Percentiles rank a stretch among this genome's conserved stretches.
Conservation (phyloP, 1,140 invertebrate genomes). For the Triops cancriformis region DNA sequence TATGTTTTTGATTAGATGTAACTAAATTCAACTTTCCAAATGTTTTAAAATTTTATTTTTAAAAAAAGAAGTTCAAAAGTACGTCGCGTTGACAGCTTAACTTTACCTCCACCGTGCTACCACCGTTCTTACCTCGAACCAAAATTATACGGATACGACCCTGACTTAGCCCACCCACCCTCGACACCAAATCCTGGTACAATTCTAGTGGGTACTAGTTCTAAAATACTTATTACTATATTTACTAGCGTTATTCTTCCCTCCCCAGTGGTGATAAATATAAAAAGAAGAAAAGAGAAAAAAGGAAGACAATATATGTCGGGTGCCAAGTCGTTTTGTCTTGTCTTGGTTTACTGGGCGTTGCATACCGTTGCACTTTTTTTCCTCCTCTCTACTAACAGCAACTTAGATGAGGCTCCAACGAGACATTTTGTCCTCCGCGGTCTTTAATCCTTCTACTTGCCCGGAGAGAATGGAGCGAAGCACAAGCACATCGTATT, state of each 20-base stretch:
- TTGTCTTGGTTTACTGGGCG: background rate
- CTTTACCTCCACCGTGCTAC: too few relatives aligned
- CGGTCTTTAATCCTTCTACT: constrained; percentile 6
- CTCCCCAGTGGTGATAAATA: background rate
- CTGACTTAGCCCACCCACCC: too few relatives aligned
- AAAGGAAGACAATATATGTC: background rate
- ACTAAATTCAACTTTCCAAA: too few relatives aligned
- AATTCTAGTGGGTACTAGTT: too few relatives aligned
- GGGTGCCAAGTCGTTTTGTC: background rate
- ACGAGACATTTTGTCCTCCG: background rate
- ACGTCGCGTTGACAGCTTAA: too few relatives aligned
- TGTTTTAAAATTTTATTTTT: too few relatives aligned
- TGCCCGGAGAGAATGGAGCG: background rate
- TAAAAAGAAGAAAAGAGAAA: background rate
- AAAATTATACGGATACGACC: too few relatives aligned
- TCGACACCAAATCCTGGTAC: too few relatives aligned
- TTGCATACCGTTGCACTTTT: constrained; percentile 1
- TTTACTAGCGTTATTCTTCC: background rate
- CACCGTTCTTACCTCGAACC: too few relatives aligned
- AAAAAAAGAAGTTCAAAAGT: too few relatives aligned
- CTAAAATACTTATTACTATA: background rate
- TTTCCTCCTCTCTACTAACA: background rate
- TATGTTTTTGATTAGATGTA: too few relatives aligned
- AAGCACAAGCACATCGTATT: background rate
- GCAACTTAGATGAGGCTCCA: background rate